Conservation (phyloP, 2,888 invertebrate genomes). For the Caradrina kadenii region DNA sequence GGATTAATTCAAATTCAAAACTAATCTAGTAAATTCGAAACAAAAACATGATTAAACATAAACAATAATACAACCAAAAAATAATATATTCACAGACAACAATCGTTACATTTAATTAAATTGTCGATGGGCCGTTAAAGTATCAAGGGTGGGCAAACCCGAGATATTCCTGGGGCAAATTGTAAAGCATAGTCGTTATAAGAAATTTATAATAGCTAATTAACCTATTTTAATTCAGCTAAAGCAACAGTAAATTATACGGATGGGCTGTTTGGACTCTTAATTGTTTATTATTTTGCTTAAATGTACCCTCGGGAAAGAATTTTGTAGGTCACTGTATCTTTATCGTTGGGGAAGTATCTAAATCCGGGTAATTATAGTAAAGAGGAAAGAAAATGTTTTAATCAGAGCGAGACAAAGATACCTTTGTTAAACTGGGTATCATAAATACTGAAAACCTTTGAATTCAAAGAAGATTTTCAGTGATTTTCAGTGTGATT, state of each 20-base stretch:
- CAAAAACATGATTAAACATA: constrained; percentile 34
- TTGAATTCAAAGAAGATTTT: too few species aligned
- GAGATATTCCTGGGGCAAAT: constrained; percentile 47
- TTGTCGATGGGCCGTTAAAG: constrained; percentile 58
- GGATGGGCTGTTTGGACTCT: constrained; percentile 59
- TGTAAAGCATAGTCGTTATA: constrained; percentile 61
- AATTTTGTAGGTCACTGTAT: constrained; percentile 28
- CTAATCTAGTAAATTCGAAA: background rate
- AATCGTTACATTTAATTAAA: constrained; percentile 57
- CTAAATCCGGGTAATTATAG: constrained; percentile 12
- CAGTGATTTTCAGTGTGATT: too few species aligned
- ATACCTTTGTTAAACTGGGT: background rate
- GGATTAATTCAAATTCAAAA: background rate
- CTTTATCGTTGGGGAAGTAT: constrained; percentile 11
- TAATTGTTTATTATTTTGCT: constrained; percentile 63
- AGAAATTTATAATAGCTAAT: constrained; percentile 62
- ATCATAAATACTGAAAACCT: too few species aligned
- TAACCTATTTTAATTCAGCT: constrained; percentile 65
- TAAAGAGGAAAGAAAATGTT: background rate
- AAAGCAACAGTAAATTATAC: constrained; percentile 59
- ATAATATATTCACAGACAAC: constrained; percentile 52
- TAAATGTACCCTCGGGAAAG: constrained; percentile 38
- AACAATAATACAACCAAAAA: constrained; percentile 12
- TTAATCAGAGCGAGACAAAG: background rate
- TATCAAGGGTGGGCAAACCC: constrained; percentile 41